A percentile compares a stretch with the other conserved stretches of the same genome.
Conservation (phyloP, 2,797 vertebrate species). For the Catharus ustulatus region DNA sequence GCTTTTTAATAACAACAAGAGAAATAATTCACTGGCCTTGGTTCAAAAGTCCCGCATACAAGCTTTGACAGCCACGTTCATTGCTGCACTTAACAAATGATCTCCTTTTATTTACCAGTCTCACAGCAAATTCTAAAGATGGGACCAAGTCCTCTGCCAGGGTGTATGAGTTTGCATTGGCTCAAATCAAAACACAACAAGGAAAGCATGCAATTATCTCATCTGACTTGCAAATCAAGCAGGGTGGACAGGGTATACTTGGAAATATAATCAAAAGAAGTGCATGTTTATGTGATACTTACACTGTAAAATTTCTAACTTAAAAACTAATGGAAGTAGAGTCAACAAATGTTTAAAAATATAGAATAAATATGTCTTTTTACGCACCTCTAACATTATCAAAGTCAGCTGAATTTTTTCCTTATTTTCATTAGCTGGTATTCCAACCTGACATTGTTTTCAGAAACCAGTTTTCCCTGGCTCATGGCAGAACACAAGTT, state of each 20-base stretch:
- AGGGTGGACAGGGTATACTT: not conserved
- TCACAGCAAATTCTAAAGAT: not conserved
- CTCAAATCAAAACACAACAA: not conserved
- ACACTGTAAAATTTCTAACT: not conserved
- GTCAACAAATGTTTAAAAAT: not conserved
- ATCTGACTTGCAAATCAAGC: not conserved
- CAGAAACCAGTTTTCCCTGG: not conserved
- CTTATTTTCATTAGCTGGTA: not conserved
- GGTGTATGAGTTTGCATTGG: not conserved
- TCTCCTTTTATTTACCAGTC: slow-evolving; percentile 5
- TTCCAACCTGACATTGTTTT: not conserved
- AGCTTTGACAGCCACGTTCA: not conserved
- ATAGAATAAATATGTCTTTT: not conserved
- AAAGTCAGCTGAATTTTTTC: slow-evolving; percentile 11
- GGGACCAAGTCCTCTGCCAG: not conserved
- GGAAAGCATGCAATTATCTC: not conserved
- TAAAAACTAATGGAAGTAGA: not conserved
- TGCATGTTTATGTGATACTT: not conserved
- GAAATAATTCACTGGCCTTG: not conserved
- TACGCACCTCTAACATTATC: not conserved
- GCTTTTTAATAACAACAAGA: not conserved
- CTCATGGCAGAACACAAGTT: not conserved
- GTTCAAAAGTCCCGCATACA: not conserved
- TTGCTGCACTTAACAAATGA: slow-evolving; percentile 15
- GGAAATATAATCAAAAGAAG: not conserved